Conservation (phyloP, 1,140 invertebrate genomes). For the Plectrocnemia conspersa region DNA sequence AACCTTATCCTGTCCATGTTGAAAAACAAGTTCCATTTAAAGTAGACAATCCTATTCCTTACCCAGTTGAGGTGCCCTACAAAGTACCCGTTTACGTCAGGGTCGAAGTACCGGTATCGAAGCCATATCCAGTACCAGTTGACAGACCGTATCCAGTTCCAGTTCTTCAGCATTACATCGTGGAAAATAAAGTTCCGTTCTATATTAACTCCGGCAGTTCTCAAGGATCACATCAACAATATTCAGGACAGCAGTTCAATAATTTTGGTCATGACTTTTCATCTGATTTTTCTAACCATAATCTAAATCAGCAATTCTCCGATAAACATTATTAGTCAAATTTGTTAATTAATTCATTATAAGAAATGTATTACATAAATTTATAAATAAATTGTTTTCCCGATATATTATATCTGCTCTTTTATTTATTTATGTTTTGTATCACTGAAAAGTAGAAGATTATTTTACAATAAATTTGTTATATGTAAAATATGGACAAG, state of each 20-base stretch:
- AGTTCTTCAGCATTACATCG: constrained; percentile 49
- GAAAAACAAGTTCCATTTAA: constrained; percentile 40
- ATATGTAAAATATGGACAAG: no score
- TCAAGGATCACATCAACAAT: not conserved
- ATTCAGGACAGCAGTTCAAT: not conserved
- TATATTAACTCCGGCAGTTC: constrained; percentile 27
- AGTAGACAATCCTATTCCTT: constrained; percentile 40
- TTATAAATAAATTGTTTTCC: no score
- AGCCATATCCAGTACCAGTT: constrained; percentile 39
- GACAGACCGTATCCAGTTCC: constrained; percentile 43
- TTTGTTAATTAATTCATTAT: no score
- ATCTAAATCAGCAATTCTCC: no score
- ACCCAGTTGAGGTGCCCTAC: constrained; percentile 41
- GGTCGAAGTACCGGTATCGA: constrained; percentile 37
- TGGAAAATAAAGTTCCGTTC: constrained; percentile 45
- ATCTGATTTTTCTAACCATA: no score
- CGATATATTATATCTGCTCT: no score
- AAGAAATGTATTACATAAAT: no score
- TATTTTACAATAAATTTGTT: not conserved
- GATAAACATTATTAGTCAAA: no score
- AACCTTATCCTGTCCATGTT: constrained; percentile 49
- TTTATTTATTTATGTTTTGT: no score
- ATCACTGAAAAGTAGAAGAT: no score
- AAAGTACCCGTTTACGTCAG: constrained; percentile 40
- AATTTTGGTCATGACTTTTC: not conserved